Percentiles rank a stretch among this genome's conserved stretches.
Conservation (phyloP, 2,797 vertebrate genomes). For the Stomatorhinus walkeri region DNA sequence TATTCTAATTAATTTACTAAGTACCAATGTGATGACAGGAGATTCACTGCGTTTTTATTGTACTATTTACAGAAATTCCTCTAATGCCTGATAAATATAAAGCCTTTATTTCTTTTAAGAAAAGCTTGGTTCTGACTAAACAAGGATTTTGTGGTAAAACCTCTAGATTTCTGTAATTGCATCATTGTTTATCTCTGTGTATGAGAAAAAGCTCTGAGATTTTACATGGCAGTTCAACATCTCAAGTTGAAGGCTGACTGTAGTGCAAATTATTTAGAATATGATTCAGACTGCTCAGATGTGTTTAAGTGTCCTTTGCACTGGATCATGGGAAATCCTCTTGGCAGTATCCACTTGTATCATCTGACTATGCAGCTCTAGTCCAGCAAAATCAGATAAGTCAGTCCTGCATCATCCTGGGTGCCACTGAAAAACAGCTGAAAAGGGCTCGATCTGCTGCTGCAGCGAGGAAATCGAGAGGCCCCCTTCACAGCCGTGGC, state of each 20-base stretch:
- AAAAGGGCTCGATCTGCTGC: neutral
- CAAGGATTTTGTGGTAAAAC: neutral
- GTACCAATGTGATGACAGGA: neutral
- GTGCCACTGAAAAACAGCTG: neutral
- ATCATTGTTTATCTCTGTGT: neutral
- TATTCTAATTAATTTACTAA: neutral
- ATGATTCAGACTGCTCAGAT: neutral
- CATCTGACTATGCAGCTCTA: neutral
- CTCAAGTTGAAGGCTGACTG: neutral
- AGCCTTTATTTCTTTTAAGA: neutral
- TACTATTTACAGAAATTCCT: neutral
- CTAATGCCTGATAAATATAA: neutral
- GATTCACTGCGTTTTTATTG: neutral
- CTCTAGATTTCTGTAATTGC: conserved; percentile 2
- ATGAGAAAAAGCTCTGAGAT: neutral
- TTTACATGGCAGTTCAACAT: neutral
- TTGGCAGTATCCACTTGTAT: neutral
- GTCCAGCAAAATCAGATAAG: neutral
- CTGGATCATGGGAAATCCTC: neutral
- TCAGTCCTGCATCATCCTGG: neutral
- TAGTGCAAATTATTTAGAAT: neutral
- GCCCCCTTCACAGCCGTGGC: neutral
- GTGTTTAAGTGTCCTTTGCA: neutral
- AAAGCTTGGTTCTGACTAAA: neutral
- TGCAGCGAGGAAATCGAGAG: neutral